Base-by-base conservation (phyloP, 1,140 invertebrate genomes). In the Scaptodrosophila lebanonensis region DNA sequence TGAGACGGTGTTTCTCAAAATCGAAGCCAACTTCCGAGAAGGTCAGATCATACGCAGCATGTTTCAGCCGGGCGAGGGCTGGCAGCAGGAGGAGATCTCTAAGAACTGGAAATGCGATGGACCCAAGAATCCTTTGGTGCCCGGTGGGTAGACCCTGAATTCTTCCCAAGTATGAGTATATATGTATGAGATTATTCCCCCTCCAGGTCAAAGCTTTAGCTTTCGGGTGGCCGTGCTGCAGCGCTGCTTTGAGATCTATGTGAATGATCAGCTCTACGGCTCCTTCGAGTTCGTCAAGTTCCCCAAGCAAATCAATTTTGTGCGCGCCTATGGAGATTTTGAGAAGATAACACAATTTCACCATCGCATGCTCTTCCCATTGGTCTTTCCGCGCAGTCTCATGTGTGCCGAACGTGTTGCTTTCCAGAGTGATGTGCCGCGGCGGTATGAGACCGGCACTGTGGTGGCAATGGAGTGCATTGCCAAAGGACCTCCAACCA, bases 21-120 rank as follows among this genome's bases (percentile, higher is more conserved):
- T 86, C 17, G 84, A 86, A 39, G 84, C 84, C 4, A 86, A 86
- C 44, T 86, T 86, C 30, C 69, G 84, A 0, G 84, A 86, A 57
- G 85, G 85, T 35, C 84, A 86, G 63, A 86, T 86, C 48, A 86
- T 86, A 38, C 65, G 84, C 5, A 86, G 83, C 62, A 86, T 86
- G 84, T 86, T 86, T 45, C 83, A 77, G 59, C 84, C 84, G 1
- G 84, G 84, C 1, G 79, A 85, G 51, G 84, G 84, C 17, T 86
- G 84, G 84, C 70, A 86, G 48, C 84, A 86, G 57, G 84, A 86
- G 44, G 84, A 86, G 35, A 86, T 86, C 3, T 86, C 84, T 2
- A 86, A 86, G 49, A 86, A 86, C 45, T 86, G 84, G 84, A 85
- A 85, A 62, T 61, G 72, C 27, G 84, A 85, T 48, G 76, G 83